Evolutionary conservation across 2,797 vertebrate genomes (phyloP), one percentile per base, ranked within the genome.

Genomic region (Podarcis siculus): DNA sequence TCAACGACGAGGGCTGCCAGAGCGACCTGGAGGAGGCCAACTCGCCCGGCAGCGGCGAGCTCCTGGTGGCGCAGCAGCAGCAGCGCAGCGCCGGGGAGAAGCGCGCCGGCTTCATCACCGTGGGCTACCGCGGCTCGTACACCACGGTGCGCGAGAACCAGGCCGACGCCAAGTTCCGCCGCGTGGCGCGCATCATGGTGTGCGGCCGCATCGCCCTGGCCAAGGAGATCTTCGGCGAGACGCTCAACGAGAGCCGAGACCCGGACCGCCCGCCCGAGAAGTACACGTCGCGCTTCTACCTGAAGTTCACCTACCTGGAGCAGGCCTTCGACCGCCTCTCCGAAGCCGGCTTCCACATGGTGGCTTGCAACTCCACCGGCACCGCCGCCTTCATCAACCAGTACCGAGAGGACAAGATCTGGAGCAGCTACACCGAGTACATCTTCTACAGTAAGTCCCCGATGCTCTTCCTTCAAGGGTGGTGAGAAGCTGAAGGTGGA

Each of bases 381-480:
- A 97, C 97, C 0, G 97, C 98, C 71, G 97, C 98, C 61, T 97
- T 97, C 90, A 95, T 98, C 92, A 97, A 97, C 95, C 98, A 98
- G 95, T 98, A 98, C 94, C 95, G 98, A 92, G 98, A 98, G 6
- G 98, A 98, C 96, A 98, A 97, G 95, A 96, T 98, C 92, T 98
- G 98, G 98, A 98, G 98, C 96, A 98, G 97, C 96, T 98, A 98
- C 91, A 98, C 98, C 0, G 98, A 98, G 92, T 98, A 98, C 96
- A 98, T 98, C 95, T 98, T 98, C 90, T 98, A 97, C 95, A 96
- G 98, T 98, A 97, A 98, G 98, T 98, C 80, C 73, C 79, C 75
- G 37, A 42, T 9, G 42, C 3, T 72, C 13, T 15, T 35, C 42
- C 27, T 32, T 3, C 4, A 0, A 42, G 39, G 13, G 0, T 23